Evolutionary conservation across 2,888 invertebrate species (phyloP).

Genomic region (Tenthredo amoena): DNA sequence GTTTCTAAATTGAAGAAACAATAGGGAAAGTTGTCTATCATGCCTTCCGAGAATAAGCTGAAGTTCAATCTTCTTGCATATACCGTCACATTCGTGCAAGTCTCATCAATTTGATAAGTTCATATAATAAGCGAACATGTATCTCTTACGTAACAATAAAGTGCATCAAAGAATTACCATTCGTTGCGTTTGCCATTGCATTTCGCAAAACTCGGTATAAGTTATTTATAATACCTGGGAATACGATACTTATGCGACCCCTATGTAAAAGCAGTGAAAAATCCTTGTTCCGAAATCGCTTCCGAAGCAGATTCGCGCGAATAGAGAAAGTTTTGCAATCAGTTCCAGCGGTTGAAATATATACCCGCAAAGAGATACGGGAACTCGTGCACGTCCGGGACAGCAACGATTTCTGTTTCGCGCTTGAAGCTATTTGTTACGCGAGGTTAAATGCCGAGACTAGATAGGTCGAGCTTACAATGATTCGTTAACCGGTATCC

Average conservation of each 20-base stretch:
- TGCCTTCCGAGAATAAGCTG: not conserved
- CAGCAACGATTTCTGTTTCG: conserved; percentile 28
- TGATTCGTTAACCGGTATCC: conserved; percentile 46
- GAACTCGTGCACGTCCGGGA: not conserved
- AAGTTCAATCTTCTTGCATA: not conserved
- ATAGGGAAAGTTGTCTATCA: not conserved
- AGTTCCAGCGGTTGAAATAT: conserved; percentile 46
- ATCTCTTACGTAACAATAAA: not conserved
- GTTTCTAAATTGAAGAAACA: not conserved
- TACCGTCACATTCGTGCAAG: not conserved
- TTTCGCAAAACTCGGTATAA: not conserved
- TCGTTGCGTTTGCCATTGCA: not conserved
- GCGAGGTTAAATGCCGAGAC: conserved; percentile 43
- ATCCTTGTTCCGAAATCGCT: conserved; percentile 12
- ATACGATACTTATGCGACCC: not conserved
- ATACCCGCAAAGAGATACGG: not conserved
- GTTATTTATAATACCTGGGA: not conserved
- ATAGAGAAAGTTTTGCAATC: conserved; percentile 39
- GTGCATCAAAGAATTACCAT: not conserved
- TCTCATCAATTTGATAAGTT: conserved; percentile 8
- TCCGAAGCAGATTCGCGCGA: conserved; percentile 16
- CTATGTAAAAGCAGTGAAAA: not conserved
- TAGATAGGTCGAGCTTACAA: conserved; percentile 33
- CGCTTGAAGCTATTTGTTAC: conserved; percentile 34
- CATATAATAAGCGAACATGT: not conserved